Percentiles rank a stretch among this genome's conserved stretches.
phyloP scores from a whole-genome alignment of 2,888 invertebrate genomes.

The Drosophila multiciliata region DNA sequence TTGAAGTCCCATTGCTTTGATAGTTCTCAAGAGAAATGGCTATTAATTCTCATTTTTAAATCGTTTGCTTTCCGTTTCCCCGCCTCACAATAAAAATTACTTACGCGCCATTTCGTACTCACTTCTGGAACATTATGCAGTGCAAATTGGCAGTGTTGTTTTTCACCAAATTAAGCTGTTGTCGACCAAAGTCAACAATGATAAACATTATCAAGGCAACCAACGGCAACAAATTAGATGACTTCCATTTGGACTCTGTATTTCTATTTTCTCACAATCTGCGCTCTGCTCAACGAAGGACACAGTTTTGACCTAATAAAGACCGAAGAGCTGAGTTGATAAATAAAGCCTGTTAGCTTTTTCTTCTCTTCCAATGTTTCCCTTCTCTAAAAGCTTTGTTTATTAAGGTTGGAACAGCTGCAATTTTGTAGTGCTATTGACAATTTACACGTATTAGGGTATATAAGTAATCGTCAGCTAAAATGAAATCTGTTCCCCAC shows the following conservation, averaged over 20 bases:
- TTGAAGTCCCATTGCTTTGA: slow-evolving; percentile 15
- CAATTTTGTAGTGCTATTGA: neutral
- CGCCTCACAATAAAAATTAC: slow-evolving; percentile 64
- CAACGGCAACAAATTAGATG: slow-evolving; percentile 68
- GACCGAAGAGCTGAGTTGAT: neutral
- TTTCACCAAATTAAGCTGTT: slow-evolving; percentile 61
- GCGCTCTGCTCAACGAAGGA: neutral
- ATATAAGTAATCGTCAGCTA: slow-evolving; percentile 9
- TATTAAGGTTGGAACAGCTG: slow-evolving; percentile 5
- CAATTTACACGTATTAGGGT: slow-evolving; percentile 16
- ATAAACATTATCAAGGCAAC: slow-evolving; percentile 62
- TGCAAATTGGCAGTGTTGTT: slow-evolving; percentile 17
- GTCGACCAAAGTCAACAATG: slow-evolving; percentile 68
- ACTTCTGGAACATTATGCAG: slow-evolving; percentile 62
- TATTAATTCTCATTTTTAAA: neutral
- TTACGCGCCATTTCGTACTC: slow-evolving; percentile 74
- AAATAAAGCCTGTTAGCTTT: slow-evolving; percentile 4
- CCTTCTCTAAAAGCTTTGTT: neutral
- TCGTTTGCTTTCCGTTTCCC: slow-evolving; percentile 14
- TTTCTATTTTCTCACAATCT: neutral
- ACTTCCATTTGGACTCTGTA: slow-evolving; percentile 58
- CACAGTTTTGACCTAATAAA: slow-evolving; percentile 1
- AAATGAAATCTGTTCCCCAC: neutral
- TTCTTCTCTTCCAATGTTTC: no score
- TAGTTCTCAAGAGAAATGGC: slow-evolving; percentile 44